Evolutionary conservation across 2,113 vertebrate genomes (phyloP), one percentile per base, ranked within the genome.

Genomic region (Oryzias curvinotus): DNA sequence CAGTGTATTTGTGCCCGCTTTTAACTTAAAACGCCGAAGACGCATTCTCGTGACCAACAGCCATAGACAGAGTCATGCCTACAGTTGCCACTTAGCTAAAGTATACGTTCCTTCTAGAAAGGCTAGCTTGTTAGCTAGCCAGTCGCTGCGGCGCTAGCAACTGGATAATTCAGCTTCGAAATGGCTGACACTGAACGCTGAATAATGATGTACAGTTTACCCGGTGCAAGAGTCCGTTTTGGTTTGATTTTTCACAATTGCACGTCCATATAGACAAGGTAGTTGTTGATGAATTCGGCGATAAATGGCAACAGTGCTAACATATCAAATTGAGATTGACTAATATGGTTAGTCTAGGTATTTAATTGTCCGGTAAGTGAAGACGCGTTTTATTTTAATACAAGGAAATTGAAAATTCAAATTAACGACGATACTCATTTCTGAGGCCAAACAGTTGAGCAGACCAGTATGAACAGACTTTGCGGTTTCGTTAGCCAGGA

Each of bases 81-180:
- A 23, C n/a, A 62, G 52, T 52, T 84, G 81, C 83, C 79, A 88
- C 68, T 66, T 67, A 66, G 78, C 78, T 66, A 62, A 65, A 79
- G 68, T 42, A 66, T 68, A 71, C 63, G 66, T 74, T 61, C 82
- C 52, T 69, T 65, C 70, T 63, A 62, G 75, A 67, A 66, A 62
- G 54, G 85, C 79, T 85, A 85, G 46, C 71, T 23, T 43, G 52
- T 64, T 87, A 89, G 84, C 84, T 87, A 89, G 84, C 83, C 73
- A 68, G 64, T 76, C 65, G 76, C 76, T 52, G 70, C 62, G 67
- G 2, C 62, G 57, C 57, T 77, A 84, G 79, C 77, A 42, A n/a
- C 68, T 16, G 19, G 58, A 47, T 41, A 36, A 42, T 61, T 42
- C 57, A 49, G 52, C 63, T 17, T 64, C 52, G 62, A 57, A 66